phyloP scores from a whole-genome alignment of 2,888 invertebrate genomes.

The Tetranychus piercei region DNA sequence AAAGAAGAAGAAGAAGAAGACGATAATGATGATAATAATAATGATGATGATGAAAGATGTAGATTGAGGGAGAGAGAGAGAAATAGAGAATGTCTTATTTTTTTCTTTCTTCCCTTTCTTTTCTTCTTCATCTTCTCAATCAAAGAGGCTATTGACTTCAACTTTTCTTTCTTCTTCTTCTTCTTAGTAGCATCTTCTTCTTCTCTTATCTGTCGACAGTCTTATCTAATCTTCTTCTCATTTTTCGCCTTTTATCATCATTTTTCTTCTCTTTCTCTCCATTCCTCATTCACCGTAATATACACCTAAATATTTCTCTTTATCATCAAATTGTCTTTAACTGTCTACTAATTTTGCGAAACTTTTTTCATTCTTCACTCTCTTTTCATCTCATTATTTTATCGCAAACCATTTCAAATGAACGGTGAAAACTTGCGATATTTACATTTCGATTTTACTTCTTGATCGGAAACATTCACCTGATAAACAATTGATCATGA shows the following conservation, averaged over 20 bases:
- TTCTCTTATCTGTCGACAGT: background rate
- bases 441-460: too few relatives aligned
- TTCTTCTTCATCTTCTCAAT: background rate
- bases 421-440: too few relatives aligned
- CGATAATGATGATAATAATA: background rate
- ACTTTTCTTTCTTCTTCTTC: background rate
- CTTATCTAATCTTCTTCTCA: background rate
- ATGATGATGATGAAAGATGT: background rate
- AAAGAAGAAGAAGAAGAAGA: background rate
- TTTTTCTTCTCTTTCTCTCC: background rate
- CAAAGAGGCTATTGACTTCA: background rate
- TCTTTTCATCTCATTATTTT: too few relatives aligned
- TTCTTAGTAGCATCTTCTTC: background rate
- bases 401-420: too few relatives aligned
- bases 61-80: slow-evolving; percentile 8
- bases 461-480: too few relatives aligned
- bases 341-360: too few relatives aligned
- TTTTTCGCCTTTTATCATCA: background rate
- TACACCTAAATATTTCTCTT: background rate
- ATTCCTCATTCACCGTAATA: background rate
- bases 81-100: background rate
- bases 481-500: background rate
- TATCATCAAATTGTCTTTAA: background rate
- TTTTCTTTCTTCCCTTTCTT: too few relatives aligned
- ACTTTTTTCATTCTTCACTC: too few relatives aligned